Conservation (phyloP, 2,113 vertebrate genomes). For the Gila orcuttii region DNA sequence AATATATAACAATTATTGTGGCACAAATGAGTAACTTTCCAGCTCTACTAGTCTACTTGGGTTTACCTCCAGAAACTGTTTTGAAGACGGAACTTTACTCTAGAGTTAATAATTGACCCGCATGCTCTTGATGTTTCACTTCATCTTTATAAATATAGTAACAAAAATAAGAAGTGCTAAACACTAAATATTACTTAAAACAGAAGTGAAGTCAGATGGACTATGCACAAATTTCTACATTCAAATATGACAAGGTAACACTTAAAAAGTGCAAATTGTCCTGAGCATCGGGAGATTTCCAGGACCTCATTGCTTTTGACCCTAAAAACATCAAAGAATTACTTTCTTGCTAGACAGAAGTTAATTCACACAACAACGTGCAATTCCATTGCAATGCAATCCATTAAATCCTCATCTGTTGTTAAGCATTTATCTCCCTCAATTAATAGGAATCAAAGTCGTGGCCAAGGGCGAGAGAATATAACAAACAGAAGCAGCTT, state of each 20-base stretch:
- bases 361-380: slow-evolving; percentile 39
- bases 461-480: slow-evolving; percentile 58
- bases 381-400: slow-evolving; percentile 45
- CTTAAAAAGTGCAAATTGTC: neutral
- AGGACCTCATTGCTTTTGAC: slow-evolving; percentile 22
- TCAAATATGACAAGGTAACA: neutral
- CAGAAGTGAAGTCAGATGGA: neutral
- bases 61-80: neutral
- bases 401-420: slow-evolving; percentile 54
- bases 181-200: neutral
- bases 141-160: neutral
- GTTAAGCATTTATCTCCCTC: slow-evolving; percentile 65
- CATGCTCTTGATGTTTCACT: neutral
- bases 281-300: neutral
- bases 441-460: slow-evolving; percentile 69
- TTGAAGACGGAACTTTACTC: neutral
- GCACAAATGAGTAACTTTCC: neutral
- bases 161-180: neutral
- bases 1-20: slow-evolving; percentile 19
- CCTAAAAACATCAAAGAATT: slow-evolving; percentile 14
- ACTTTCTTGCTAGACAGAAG: slow-evolving; percentile 32
- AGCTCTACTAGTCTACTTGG: neutral
- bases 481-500: slow-evolving; percentile 61
- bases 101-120: neutral
- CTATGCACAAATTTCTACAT: neutral